phyloP scores from a whole-genome alignment of 2,888 invertebrate species.

The Portevinia maculata region DNA sequence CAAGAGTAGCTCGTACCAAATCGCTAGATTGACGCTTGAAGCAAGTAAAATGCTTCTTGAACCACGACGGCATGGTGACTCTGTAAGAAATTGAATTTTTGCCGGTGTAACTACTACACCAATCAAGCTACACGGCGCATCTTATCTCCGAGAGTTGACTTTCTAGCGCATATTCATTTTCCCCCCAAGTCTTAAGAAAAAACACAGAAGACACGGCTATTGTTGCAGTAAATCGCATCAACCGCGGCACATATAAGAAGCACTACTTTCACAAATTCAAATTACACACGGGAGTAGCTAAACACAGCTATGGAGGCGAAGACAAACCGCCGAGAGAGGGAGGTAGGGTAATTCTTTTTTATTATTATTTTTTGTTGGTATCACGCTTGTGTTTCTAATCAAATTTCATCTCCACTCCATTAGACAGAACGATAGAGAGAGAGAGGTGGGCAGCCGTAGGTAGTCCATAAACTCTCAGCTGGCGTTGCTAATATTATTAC shows the following conservation, averaged over 20 bases:
- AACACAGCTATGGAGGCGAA: conserved; percentile 24
- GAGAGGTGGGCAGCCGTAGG: conserved; percentile 6
- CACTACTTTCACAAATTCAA: conserved; percentile 74
- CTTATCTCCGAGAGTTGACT: conserved; percentile 62
- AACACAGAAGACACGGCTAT: conserved; percentile 51
- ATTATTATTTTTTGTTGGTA: conserved; percentile 13
- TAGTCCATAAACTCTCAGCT: conserved; percentile 18
- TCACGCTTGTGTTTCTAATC: conserved; percentile 58
- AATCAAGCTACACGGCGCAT: conserved; percentile 13
- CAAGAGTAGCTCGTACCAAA: conserved; percentile 31
- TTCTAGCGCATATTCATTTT: conserved; percentile 71
- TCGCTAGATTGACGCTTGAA: conserved; percentile 75
- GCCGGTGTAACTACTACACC: conserved; percentile 32
- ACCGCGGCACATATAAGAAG: conserved; percentile 44
- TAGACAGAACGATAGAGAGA: conserved; percentile 23
- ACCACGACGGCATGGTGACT: conserved; percentile 75
- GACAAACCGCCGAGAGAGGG: conserved; percentile 15
- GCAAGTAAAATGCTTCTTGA: conserved; percentile 76
- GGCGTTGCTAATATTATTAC: conserved; percentile 50
- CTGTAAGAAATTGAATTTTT: conserved; percentile 46
- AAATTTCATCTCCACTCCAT: conserved; percentile 71
- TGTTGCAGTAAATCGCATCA: conserved; percentile 72
- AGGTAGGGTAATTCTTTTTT: conserved; percentile 14
- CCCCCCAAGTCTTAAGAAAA: conserved; percentile 53
- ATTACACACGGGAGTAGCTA: conserved; percentile 48